These are phyloP conservation scores for Orycteropus afer DNA, from an alignment of 2,113 vertebrate genomes.

Conservation along the genomic window DNA sequence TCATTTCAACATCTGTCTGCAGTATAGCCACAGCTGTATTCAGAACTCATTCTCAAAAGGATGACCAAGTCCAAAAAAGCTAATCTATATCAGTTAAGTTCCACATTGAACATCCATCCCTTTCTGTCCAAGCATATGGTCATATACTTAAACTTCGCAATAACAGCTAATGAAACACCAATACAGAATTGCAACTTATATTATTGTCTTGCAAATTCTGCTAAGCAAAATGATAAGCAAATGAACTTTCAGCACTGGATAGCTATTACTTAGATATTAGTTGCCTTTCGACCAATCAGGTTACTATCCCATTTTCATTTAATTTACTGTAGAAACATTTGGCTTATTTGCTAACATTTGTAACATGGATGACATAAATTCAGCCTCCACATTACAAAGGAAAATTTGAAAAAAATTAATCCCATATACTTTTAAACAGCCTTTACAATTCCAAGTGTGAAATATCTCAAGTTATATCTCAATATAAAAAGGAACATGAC, in stretches of 20 bases:
- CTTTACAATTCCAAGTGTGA: not conserved
- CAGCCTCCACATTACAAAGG: slow-evolving; percentile 59
- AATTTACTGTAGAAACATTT: slow-evolving; percentile 49
- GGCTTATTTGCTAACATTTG: not conserved
- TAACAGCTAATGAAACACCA: not conserved
- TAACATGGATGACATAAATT: slow-evolving; percentile 47
- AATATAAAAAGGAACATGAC: not conserved
- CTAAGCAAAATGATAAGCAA: not conserved
- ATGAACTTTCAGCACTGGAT: not conserved
- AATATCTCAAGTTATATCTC: not conserved
- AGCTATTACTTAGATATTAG: not conserved
- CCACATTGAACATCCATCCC: not conserved
- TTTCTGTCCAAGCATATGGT: not conserved
- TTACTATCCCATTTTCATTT: slow-evolving; percentile 38
- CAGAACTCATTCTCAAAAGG: slow-evolving; percentile 3
- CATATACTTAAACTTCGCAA: not conserved
- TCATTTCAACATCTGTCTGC: not conserved
- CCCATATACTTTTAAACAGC: not conserved
- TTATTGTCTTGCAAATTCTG: slow-evolving; percentile 19
- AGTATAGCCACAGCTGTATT: not conserved
- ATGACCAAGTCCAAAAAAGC: not conserved
- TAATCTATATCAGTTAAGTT: not conserved
- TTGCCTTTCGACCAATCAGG: not conserved
- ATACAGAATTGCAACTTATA: not conserved
- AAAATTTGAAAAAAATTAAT: slow-evolving; percentile 25